Evolutionary conservation across 92 coral and sea anemone species (phyloP), one percentile per base, ranked within the genome.

Genomic region (Porites rus): DNA sequence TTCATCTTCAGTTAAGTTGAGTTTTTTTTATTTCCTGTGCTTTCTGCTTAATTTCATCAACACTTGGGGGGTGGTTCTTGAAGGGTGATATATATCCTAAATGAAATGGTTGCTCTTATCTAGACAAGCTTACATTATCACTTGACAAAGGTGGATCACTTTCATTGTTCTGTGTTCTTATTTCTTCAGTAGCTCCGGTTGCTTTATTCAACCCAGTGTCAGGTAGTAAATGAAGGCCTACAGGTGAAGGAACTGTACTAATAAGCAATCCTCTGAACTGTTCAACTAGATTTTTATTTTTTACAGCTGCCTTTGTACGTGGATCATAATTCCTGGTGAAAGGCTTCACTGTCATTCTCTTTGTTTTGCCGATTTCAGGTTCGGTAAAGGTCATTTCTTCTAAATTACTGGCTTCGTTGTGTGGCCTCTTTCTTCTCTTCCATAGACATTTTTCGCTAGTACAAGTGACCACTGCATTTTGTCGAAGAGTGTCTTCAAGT

Each of bases 271-370:
- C 65, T 71, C 64, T 69, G 67, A 71, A 71, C 50, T 69, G 72
- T 59, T 22, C 69, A 25, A 82, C 77, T 82, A 58, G 64, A 82
- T 4, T 59, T 54, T 31, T 63, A 43, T 53, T 82, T 25, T 71
- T 66, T 72, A 51, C 69, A 69, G 63, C 52, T 77, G 66, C 16
- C 64, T 59, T 69, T 53, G 86, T 74, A 51, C 75, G 31, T 79
- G 84, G 84, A 79, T 79, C 84, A 79, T 79, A 79, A 67, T 79
- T 79, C 84, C 74, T 79, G 38, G 84, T 50, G 46, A 60, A 65
- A 20, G 74, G 75, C 65, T 78, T 78, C 60, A 54, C 76, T 81
- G 72, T 65, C 59, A 52, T 75, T 75, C 56, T 75, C 72, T 68
- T 81, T 19, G 68, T 81, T 77, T 69, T 66, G 51, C 59, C 76